Conservation (phyloP, 2,797 vertebrate species). For the Erithacus rubecula region DNA sequence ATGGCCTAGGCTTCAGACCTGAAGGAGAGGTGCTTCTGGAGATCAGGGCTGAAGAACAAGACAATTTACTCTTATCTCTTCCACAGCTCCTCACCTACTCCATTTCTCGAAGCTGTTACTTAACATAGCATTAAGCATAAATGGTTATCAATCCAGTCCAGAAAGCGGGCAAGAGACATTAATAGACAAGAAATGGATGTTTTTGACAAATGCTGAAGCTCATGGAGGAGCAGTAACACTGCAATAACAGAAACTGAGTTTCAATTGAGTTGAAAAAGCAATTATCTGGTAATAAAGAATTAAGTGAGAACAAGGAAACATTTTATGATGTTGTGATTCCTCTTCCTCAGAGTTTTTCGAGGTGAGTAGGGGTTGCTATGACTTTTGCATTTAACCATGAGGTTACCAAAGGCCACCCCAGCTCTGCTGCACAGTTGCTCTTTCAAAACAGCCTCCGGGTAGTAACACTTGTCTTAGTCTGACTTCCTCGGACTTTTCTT, state of each 20-base stretch:
- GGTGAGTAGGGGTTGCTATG: neutral
- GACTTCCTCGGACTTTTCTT: neutral
- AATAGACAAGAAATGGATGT: neutral
- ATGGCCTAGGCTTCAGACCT: neutral
- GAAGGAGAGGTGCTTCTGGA: neutral
- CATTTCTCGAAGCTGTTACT: neutral
- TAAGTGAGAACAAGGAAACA: slow-evolving; percentile 39
- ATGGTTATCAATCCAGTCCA: slow-evolving; percentile 8
- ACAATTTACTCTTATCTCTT: slow-evolving; percentile 1
- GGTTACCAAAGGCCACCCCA: neutral
- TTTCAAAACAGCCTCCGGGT: neutral
- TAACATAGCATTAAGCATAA: neutral
- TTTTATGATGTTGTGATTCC: neutral
- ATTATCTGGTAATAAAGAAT: slow-evolving; percentile 23
- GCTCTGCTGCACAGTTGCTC: neutral
- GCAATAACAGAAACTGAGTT: neutral
- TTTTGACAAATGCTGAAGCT: slow-evolving; percentile 34
- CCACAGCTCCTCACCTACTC: neutral
- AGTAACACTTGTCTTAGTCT: rapidly evolving
- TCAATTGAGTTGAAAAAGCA: slow-evolving; percentile 59
- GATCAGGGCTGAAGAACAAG: neutral
- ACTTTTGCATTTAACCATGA: neutral
- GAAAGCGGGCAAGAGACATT: neutral
- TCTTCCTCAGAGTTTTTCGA: neutral
- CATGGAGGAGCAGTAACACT: neutral